Percentiles rank a stretch among this genome's conserved stretches.
Conservation (phyloP, 2,888 invertebrate species). For the Cryptocephalus moraei region DNA sequence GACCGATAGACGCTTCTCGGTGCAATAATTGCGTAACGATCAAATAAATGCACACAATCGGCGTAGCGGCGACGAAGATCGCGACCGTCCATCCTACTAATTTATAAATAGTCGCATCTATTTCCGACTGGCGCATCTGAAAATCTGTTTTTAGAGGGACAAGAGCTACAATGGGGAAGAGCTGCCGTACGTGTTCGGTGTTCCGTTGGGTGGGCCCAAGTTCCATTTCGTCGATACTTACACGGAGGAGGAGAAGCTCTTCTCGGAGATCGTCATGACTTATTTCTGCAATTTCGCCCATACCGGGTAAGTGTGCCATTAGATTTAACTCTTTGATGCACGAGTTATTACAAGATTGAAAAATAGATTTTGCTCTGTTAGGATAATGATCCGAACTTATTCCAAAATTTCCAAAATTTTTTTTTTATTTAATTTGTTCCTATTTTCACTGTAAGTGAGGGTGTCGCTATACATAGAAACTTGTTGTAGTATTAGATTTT, state of each 20-base stretch:
- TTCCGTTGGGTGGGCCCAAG: constrained; percentile 58
- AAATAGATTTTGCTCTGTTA: too few species aligned
- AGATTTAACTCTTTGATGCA: too few species aligned
- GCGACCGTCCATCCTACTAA: constrained; percentile 1
- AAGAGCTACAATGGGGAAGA: constrained; percentile 80
- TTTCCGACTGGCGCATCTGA: constrained; percentile 14
- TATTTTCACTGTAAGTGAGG: too few species aligned
- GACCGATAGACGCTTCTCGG: too few species aligned
- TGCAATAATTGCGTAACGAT: too few species aligned
- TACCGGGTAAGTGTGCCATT: constrained; percentile 63
- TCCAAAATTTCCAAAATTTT: too few species aligned
- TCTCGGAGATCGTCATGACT: constrained; percentile 80
- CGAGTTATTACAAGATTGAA: too few species aligned
- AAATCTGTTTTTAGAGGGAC: constrained; percentile 44
- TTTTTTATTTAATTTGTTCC: too few species aligned
- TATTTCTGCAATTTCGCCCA: constrained; percentile 87
- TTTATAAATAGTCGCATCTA: constrained; percentile 19
- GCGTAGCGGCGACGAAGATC: background rate
- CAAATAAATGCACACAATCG: too few species aligned
- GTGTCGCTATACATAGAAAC: too few species aligned
- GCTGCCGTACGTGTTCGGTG: constrained; percentile 77
- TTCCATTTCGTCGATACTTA: constrained; percentile 64
- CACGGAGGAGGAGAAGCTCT: constrained; percentile 63
- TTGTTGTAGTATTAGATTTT: too few species aligned
- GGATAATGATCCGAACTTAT: too few species aligned